Conservation (phyloP, 1,140 invertebrate genomes). For the Pseudachorutes palmiensis region DNA sequence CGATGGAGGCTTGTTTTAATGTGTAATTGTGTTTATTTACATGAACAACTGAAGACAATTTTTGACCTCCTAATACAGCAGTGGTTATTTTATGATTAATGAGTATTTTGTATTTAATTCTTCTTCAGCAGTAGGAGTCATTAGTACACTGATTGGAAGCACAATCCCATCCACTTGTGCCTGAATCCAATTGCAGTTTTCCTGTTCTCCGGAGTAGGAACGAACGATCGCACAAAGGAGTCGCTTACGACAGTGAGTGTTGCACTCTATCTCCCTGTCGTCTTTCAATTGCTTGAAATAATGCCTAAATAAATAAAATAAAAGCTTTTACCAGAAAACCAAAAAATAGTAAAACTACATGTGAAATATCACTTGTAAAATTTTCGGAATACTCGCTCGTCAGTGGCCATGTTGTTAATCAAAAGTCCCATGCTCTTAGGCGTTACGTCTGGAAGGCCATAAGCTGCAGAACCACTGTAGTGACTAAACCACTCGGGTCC, state of each 20-base stretch:
- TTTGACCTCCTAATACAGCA: too few species aligned
- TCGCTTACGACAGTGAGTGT: conserved; percentile 26
- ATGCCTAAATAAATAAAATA: neutral
- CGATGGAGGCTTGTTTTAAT: too few species aligned
- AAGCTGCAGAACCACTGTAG: conserved; percentile 38
- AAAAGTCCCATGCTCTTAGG: conserved; percentile 29
- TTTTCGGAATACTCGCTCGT: conserved; percentile 41
- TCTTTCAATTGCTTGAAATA: conserved; percentile 24
- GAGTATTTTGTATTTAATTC: too few species aligned
- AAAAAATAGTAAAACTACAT: conserved; percentile 3
- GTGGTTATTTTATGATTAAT: too few species aligned
- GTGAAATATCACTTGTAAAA: conserved; percentile 42
- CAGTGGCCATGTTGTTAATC: conserved; percentile 40
- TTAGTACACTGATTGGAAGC: conserved; percentile 19
- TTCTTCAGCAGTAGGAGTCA: too few species aligned
- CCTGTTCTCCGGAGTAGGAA: conserved; percentile 24
- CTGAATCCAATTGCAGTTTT: conserved; percentile 31
- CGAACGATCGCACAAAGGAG: conserved; percentile 31
- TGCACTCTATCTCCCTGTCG: conserved; percentile 11
- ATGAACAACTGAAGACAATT: too few species aligned
- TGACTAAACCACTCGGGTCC: conserved; percentile 32
- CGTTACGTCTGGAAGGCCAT: conserved; percentile 24
- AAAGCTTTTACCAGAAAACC: neutral
- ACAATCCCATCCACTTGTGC: conserved; percentile 29
- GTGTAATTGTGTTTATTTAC: too few species aligned